A percentile compares a stretch with the other conserved stretches of the same genome.
These are phyloP conservation scores for Rhogogaster chlorosoma DNA, from an alignment of 2,888 invertebrate genomes.

Conservation along the genomic window DNA sequence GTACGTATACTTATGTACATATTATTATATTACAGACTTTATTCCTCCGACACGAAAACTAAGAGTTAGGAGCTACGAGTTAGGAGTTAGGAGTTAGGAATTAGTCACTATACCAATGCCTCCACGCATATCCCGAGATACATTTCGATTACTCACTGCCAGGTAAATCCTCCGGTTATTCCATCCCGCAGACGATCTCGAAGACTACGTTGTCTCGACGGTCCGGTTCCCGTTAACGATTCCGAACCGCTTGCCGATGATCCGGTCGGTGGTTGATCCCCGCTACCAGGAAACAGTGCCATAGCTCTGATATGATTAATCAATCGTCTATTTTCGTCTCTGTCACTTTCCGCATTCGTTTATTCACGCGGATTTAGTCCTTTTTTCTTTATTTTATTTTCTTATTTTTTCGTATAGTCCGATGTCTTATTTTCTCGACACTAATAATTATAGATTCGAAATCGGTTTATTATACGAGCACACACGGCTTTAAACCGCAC, in stretches of 20 bases:
- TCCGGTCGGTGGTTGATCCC: slow-evolving; percentile 40
- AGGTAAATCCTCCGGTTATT: slow-evolving; percentile 88
- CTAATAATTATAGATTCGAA: background rate
- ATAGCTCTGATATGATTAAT: background rate
- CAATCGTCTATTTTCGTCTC: background rate
- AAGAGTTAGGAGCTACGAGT: no score
- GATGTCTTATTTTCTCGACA: background rate
- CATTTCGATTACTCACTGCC: slow-evolving; percentile 85
- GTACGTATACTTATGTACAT: background rate
- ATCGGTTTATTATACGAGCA: background rate
- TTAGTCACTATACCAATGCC: slow-evolving; percentile 20
- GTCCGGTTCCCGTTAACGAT: slow-evolving; percentile 76
- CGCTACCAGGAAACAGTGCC: slow-evolving; percentile 39
- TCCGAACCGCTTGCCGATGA: slow-evolving; percentile 28
- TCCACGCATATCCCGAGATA: background rate
- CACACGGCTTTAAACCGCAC: background rate
- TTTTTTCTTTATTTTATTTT: background rate
- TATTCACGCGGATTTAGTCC: background rate
- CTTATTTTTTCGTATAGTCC: background rate
- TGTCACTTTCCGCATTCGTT: slow-evolving; percentile 2
- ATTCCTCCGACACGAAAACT: background rate
- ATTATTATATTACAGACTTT: background rate
- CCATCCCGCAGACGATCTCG: slow-evolving; percentile 90
- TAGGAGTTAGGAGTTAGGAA: background rate
- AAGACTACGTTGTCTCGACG: slow-evolving; percentile 87